These are phyloP conservation scores for Pammene fasciana DNA, from an alignment of 2,888 invertebrate genomes.

Conservation along the genomic window DNA sequence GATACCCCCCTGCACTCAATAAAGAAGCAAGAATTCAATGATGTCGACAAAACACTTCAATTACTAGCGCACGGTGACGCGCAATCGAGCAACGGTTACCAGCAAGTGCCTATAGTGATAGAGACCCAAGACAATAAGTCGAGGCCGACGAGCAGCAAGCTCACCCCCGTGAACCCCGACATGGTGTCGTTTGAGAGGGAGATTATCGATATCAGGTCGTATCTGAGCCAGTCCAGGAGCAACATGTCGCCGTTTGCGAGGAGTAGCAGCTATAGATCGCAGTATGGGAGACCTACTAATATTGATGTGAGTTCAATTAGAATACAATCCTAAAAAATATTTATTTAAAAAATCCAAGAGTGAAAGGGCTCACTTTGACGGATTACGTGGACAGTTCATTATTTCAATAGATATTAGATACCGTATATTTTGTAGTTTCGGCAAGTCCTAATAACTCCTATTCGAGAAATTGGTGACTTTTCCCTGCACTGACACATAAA, in stretches of 20 bases:
- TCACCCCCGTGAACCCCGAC: conserved; percentile 77
- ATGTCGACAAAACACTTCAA: conserved; percentile 65
- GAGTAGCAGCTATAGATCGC: conserved; percentile 88
- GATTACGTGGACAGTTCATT: too few relatives aligned
- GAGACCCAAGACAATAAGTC: conserved; percentile 79
- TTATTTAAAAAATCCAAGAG: too few relatives aligned
- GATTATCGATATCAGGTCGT: conserved; percentile 88
- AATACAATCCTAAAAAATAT: too few relatives aligned
- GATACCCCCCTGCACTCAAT: conserved; percentile 79
- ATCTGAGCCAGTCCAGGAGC: conserved; percentile 88
- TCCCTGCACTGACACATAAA: too few relatives aligned
- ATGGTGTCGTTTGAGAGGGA: conserved; percentile 84
- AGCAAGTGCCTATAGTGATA: conserved; percentile 86
- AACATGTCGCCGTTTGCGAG: conserved; percentile 88
- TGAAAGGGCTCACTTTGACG: too few relatives aligned
- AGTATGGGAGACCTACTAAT: conserved; percentile 85
- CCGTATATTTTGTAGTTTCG: too few relatives aligned
- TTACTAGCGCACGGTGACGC: conserved; percentile 67
- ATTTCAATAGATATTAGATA: too few relatives aligned
- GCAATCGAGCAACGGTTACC: conserved; percentile 81
- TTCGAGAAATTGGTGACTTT: too few relatives aligned
- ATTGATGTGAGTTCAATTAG: conserved; percentile 66
- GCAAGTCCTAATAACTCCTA: too few relatives aligned
- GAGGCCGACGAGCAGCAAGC: conserved; percentile 64
- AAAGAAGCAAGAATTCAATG: conserved; percentile 71